Percentiles rank a stretch among this genome's conserved stretches.
phyloP scores from a whole-genome alignment of 1,140 invertebrate species.

The Drosophila pandora region DNA sequence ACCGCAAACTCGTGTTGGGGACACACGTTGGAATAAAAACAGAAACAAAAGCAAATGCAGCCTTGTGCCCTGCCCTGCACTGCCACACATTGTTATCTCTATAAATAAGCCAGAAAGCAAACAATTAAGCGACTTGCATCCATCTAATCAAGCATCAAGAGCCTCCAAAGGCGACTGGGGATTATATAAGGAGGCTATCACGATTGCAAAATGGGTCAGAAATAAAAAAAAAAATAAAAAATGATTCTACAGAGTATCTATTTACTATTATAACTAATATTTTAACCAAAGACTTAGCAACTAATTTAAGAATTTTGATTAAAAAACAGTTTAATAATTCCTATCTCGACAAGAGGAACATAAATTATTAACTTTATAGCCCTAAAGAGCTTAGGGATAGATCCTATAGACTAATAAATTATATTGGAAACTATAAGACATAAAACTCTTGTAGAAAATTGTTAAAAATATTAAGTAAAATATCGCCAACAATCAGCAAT shows the following conservation, averaged over 20 bases:
- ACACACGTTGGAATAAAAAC: slow-evolving; percentile 23
- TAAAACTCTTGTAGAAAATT: too few relatives aligned
- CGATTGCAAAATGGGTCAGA: not conserved
- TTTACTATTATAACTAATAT: not conserved
- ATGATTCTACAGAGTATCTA: too few relatives aligned
- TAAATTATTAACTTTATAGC: not conserved
- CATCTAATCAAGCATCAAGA: slow-evolving; percentile 36
- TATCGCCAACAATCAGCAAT: slow-evolving; percentile 10
- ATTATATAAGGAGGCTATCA: slow-evolving; percentile 16
- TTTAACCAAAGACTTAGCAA: too few relatives aligned
- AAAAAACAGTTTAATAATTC: not conserved
- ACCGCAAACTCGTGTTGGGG: slow-evolving; percentile 34
- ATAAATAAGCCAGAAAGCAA: slow-evolving; percentile 41
- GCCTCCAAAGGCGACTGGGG: slow-evolving; percentile 7
- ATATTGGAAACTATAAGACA: too few relatives aligned
- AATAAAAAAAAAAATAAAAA: not conserved
- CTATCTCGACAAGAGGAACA: not conserved
- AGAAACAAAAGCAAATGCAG: slow-evolving; percentile 14
- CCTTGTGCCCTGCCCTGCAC: slow-evolving; percentile 9
- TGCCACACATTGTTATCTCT: slow-evolving; percentile 33
- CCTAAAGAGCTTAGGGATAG: too few relatives aligned
- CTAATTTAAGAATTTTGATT: too few relatives aligned
- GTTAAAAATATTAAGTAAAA: too few relatives aligned
- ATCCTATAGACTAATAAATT: too few relatives aligned
- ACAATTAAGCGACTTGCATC: slow-evolving; percentile 43